A percentile compares a stretch with the other conserved stretches of the same genome.
These are phyloP conservation scores for Hydrozoanthus tunicans DNA, from an alignment of 64 coral and sea anemone genomes.

Conservation along the genomic window DNA sequence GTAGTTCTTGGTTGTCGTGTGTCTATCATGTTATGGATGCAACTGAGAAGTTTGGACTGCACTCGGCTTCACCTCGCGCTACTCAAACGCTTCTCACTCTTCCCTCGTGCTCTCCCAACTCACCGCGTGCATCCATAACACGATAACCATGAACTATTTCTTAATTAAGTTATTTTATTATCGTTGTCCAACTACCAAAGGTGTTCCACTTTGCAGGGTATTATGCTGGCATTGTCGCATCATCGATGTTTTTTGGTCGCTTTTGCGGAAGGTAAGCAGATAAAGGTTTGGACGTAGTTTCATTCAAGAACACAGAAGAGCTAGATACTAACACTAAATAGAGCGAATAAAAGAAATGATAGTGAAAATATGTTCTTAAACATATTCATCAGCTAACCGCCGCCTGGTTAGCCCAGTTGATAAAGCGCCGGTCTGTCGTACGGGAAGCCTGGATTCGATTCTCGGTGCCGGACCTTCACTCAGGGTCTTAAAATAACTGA, in stretches of 20 bases:
- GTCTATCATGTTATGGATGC: background rate
- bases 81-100: background rate
- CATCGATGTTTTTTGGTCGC: conserved; percentile 40
- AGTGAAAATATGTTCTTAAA: too few species aligned
- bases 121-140: background rate
- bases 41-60: background rate
- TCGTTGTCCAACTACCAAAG: background rate
- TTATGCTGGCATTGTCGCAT: conserved; percentile 47
- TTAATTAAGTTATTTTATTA: background rate
- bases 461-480: too few species aligned
- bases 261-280: conserved; percentile 9
- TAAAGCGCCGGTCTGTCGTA: too few species aligned
- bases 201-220: background rate
- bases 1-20: background rate
- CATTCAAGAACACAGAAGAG: too few species aligned
- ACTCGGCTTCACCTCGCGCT: background rate
- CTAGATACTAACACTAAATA: too few species aligned
- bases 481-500: too few species aligned
- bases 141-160: background rate
- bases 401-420: too few species aligned
- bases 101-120: background rate
- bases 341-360: too few species aligned
- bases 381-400: too few species aligned
- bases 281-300: background rate
- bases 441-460: too few species aligned